These are phyloP conservation scores for Aelia acuminata DNA, from an alignment of 2,888 invertebrate genomes.

Conservation along the genomic window DNA sequence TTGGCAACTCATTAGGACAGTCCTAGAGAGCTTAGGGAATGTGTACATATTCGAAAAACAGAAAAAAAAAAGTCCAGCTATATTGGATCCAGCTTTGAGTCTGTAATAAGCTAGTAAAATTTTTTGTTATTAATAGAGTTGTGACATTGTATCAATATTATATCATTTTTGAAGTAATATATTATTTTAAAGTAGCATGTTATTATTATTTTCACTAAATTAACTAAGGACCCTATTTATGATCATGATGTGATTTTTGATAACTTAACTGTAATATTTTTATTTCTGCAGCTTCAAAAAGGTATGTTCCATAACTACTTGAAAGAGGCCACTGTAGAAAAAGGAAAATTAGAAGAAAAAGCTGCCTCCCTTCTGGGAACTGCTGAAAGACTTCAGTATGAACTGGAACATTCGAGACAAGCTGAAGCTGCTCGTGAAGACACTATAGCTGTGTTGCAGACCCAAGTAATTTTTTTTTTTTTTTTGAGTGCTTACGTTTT, in stretches of 20 bases:
- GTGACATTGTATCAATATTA: too few relatives aligned
- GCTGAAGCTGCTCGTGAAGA: constrained; percentile 67
- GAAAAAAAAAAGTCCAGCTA: too few relatives aligned
- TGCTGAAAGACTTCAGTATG: constrained; percentile 67
- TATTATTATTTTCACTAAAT: not conserved
- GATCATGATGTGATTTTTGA: not conserved
- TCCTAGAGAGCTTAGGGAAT: too few relatives aligned
- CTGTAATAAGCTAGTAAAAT: not conserved
- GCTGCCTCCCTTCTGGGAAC: constrained; percentile 67
- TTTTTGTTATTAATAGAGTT: too few relatives aligned
- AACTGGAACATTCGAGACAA: constrained; percentile 67
- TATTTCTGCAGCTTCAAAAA: constrained; percentile 39
- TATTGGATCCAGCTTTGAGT: not conserved
- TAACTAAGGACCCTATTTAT: not conserved
- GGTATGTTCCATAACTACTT: constrained; percentile 65
- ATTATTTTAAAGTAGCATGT: too few relatives aligned
- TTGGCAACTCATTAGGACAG: too few relatives aligned
- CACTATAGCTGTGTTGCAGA: constrained; percentile 66
- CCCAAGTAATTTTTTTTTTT: constrained; percentile 63
- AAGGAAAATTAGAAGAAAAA: constrained; percentile 66
- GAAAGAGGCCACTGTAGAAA: constrained; percentile 67
- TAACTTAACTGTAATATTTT: not conserved
- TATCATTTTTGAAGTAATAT: too few relatives aligned
- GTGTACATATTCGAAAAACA: too few relatives aligned
- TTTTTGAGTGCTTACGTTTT: too few relatives aligned